Evolutionary conservation across 2,113 vertebrate species (phyloP), one percentile per base, ranked within the genome.

Genomic region (Brevimyrus niger): DNA sequence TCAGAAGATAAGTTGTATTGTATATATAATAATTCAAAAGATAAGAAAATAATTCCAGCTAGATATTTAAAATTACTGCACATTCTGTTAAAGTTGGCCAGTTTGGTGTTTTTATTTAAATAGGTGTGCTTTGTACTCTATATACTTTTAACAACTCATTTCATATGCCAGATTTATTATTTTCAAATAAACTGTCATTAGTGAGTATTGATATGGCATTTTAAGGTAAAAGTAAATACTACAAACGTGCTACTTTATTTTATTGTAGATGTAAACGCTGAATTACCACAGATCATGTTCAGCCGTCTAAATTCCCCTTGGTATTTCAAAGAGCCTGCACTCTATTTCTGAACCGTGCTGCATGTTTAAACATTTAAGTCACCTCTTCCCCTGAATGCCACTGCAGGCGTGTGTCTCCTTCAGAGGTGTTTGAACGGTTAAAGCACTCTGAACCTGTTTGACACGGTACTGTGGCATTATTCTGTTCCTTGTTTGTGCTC

Each of bases 381-480:
- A 86, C 83, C 73, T 80, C 35, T 80, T 80, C 35, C 73, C 83
- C 83, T 50, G 83, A 47, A 47, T 50, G 83, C 50, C 21, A 50
- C 83, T 31, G 47, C 83, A 47, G 44, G 46, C n/a, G 10, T 47
- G 27, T 47, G 48, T 13, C 83, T 17, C n/a, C 83, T 23, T 42
- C 35, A 19, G 83, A 86, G 44, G 46, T 48, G 44, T 86, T 86
- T 50, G 83, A 86, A 31, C 47, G 47, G 47, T 27, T 86, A 47
- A 50, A n/a, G 83, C 47, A 15, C 47, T 50, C 47, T 86, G 83
- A 50, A 86, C 44, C 83, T 48, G 44, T 86, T 86, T 48, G 83
- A 89, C 89, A 91, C 87, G 84, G 87, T 87, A 15, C 47, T n/a
- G 46, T 19, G 23, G 44, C 5, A 50, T 47, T 86, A 86, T 31